Percentiles rank a stretch among this genome's conserved stretches.
These are phyloP conservation scores for Pherbina coryleti DNA, from an alignment of 2,888 invertebrate species.

Conservation along the genomic window DNA sequence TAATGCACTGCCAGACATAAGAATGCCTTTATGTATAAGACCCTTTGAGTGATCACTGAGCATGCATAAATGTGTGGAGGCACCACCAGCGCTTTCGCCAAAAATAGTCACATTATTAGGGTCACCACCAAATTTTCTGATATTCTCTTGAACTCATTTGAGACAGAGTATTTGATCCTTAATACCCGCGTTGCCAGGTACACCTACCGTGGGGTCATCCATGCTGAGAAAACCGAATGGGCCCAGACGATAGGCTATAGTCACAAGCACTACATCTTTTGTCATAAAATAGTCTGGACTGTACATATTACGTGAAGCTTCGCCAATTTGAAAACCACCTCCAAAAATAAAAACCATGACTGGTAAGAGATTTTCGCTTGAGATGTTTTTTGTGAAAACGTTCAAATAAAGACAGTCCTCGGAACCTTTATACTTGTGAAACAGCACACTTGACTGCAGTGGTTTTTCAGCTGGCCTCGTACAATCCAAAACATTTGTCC, in stretches of 20 bases:
- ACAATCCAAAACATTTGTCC: slow-evolving; percentile 69
- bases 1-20: slow-evolving; percentile 65
- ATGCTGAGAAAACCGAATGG: slow-evolving; percentile 71
- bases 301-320: slow-evolving; percentile 67
- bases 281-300: slow-evolving; percentile 71
- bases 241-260: slow-evolving; percentile 71
- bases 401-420: slow-evolving; percentile 73
- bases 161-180: slow-evolving; percentile 72
- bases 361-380: slow-evolving; percentile 53
- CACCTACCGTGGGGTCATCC: slow-evolving; percentile 68
- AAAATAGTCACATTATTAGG: slow-evolving; percentile 71
- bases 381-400: slow-evolving; percentile 65
- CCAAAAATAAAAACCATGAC: slow-evolving; percentile 72
- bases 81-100: slow-evolving; percentile 72
- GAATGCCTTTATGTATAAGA: slow-evolving; percentile 63
- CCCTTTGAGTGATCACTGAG: slow-evolving; percentile 70
- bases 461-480: slow-evolving; percentile 63
- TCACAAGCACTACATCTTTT: slow-evolving; percentile 70
- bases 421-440: slow-evolving; percentile 67
- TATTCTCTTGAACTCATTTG: slow-evolving; percentile 71
- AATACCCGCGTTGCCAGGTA: slow-evolving; percentile 72
- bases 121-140: slow-evolving; percentile 71
- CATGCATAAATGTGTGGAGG: slow-evolving; percentile 70
- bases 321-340: slow-evolving; percentile 70
- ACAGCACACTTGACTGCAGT: slow-evolving; percentile 63